Percentiles rank a stretch among this genome's conserved stretches.
phyloP scores from a whole-genome alignment of 2,888 invertebrate genomes.

The Drosophila hamatofila region DNA sequence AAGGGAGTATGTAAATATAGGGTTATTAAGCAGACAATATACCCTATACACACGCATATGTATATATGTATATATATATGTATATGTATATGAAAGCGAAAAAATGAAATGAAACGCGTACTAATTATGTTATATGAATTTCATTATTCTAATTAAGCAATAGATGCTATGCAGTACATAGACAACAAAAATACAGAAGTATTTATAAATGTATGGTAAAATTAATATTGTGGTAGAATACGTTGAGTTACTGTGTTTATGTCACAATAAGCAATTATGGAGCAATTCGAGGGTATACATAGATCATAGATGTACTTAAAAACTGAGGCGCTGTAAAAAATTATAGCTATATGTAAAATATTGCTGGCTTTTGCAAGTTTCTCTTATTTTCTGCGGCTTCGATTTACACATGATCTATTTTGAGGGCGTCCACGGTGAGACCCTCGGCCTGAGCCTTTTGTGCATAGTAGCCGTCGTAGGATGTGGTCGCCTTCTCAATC shows the following conservation, averaged over 20 bases:
- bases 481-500: slow-evolving; percentile 73
- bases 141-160: slow-evolving; percentile 62
- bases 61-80: not conserved
- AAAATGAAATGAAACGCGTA: slow-evolving; percentile 11
- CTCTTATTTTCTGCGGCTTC: slow-evolving; percentile 10
- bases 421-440: slow-evolving; percentile 65
- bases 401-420: slow-evolving; percentile 70
- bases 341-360: slow-evolving; percentile 52
- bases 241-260: slow-evolving; percentile 35
- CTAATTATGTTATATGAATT: slow-evolving; percentile 53
- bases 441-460: slow-evolving; percentile 76
- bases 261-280: slow-evolving; percentile 36
- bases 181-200: slow-evolving; percentile 59
- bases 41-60: not conserved
- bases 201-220: slow-evolving; percentile 48
- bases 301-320: slow-evolving; percentile 50
- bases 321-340: slow-evolving; percentile 52
- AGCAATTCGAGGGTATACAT: slow-evolving; percentile 56
- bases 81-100: not conserved
- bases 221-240: slow-evolving; percentile 59
- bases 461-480: slow-evolving; percentile 73
- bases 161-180: slow-evolving; percentile 58
- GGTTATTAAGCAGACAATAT: slow-evolving; percentile 1
- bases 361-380: slow-evolving; percentile 47
- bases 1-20: slow-evolving; percentile 6